Evolutionary conservation across 2,888 invertebrate genomes (phyloP).

Genomic region (Mythimna albipuncta): DNA sequence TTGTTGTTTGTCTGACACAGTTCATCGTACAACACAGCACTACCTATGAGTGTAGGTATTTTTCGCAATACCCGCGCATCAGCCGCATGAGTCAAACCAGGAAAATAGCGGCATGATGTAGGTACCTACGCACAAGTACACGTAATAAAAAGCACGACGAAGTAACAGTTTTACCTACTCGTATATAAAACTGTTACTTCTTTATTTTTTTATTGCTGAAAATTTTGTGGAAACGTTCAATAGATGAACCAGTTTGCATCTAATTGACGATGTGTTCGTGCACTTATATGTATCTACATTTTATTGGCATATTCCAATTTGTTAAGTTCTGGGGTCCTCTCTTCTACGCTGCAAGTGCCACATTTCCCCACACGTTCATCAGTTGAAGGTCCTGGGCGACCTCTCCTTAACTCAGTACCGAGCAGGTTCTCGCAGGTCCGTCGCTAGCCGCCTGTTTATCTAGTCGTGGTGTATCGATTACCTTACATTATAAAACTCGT

Average conservation of each 20-base stretch:
- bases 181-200: constrained; percentile 11
- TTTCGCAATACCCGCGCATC: neutral
- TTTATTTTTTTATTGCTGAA: neutral
- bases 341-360: neutral
- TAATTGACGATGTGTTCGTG: neutral
- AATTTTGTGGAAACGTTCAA: neutral
- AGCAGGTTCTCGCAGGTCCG: constrained; percentile 57
- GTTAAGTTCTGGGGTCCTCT: neutral
- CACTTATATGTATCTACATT: neutral
- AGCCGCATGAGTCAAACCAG: constrained; percentile 26
- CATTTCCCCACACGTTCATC: constrained; percentile 1
- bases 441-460: constrained; percentile 52
- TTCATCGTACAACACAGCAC: neutral
- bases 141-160: no score
- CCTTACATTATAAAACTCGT: constrained; percentile 65
- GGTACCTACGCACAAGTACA: no score
- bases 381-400: constrained; percentile 16
- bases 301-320: neutral
- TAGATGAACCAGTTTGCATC: neutral
- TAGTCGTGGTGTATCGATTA: constrained; percentile 62
- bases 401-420: constrained; percentile 33
- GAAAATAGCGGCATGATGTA: constrained; percentile 18
- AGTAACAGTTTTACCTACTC: no score
- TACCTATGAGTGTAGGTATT: neutral
- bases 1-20: neutral